Percentiles rank a stretch among this genome's conserved stretches.
phyloP scores from a whole-genome alignment of 2,888 invertebrate species.

The Pseudococcus longispinus region DNA sequence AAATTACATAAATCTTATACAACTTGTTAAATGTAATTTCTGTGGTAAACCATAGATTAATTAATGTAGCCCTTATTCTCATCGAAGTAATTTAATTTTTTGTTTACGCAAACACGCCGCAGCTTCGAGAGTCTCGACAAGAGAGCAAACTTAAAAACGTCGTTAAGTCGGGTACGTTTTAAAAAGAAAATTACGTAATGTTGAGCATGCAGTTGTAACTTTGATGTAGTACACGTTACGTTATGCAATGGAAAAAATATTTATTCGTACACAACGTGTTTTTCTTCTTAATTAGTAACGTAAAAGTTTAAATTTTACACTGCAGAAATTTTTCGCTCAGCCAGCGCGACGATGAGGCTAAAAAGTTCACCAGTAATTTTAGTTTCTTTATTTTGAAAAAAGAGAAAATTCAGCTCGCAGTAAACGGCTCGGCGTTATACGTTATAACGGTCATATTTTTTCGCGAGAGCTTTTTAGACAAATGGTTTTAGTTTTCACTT shows the following conservation, averaged over 20 bases:
- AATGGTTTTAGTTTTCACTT: conserved; percentile 44
- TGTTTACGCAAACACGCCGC: neutral
- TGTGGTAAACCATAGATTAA: neutral
- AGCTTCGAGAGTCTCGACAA: neutral
- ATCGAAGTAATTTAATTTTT: conserved; percentile 13
- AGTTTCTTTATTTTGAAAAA: conserved; percentile 26
- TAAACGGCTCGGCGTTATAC: neutral
- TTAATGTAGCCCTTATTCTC: neutral
- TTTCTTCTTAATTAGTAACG: conserved; percentile 29
- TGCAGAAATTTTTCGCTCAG: neutral
- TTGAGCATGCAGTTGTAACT: neutral
- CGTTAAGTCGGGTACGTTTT: neutral
- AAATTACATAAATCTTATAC: conserved; percentile 41
- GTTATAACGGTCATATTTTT: conserved; percentile 28
- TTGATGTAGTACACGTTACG: conserved; percentile 6
- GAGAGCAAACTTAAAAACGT: neutral
- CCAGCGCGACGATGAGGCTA: neutral
- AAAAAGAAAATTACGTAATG: neutral
- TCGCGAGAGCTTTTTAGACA: conserved; percentile 39
- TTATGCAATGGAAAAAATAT: neutral
- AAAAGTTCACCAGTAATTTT: conserved; percentile 35
- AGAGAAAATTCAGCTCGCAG: neutral
- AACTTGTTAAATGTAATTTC: conserved; percentile 20
- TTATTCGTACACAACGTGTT: conserved; percentile 16
- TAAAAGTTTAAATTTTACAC: conserved; percentile 16